Conservation (phyloP, 2,113 vertebrate species). For the Terrapene triunguis region DNA sequence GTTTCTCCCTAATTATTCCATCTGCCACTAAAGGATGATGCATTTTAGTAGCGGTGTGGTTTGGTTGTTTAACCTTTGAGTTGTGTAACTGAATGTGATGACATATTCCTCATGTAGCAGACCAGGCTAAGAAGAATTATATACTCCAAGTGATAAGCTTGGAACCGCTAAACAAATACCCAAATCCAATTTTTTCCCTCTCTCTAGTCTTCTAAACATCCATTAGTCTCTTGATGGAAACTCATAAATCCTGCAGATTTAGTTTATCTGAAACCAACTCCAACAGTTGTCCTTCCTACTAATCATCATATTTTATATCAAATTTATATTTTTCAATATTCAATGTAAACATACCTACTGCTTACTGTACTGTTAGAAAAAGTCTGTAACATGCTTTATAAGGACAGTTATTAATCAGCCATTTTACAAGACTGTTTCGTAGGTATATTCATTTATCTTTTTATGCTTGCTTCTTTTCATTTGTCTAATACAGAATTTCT, state of each 20-base stretch:
- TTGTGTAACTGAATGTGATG: slow-evolving; percentile 50
- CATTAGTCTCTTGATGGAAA: slow-evolving; percentile 65
- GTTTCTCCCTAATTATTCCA: slow-evolving; percentile 69
- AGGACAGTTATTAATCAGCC: slow-evolving; percentile 56
- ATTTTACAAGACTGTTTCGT: slow-evolving; percentile 47
- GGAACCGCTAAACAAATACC: slow-evolving; percentile 68
- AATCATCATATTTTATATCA: slow-evolving; percentile 70
- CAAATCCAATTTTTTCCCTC: slow-evolving; percentile 61
- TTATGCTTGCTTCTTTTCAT: slow-evolving; percentile 44
- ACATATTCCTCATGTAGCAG: slow-evolving; percentile 59
- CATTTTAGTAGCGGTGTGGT: slow-evolving; percentile 49
- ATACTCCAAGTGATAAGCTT: slow-evolving; percentile 65
- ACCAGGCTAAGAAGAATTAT: slow-evolving; percentile 60
- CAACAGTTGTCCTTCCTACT: slow-evolving; percentile 66
- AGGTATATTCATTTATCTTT: slow-evolving; percentile 55
- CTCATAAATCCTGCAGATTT: slow-evolving; percentile 74
- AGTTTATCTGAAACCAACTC: slow-evolving; percentile 68
- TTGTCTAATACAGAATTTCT: slow-evolving; percentile 59
- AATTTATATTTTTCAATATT: slow-evolving; percentile 68
- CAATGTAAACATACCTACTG: slow-evolving; percentile 42
- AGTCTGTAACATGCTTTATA: slow-evolving; percentile 11
- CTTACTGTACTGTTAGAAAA: slow-evolving; percentile 29
- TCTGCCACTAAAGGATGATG: slow-evolving; percentile 35
- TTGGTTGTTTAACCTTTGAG: slow-evolving; percentile 65
- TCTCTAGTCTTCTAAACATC: slow-evolving; percentile 56